These are phyloP conservation scores for Chloromyia formosa DNA, from an alignment of 2,888 invertebrate species.

Conservation along the genomic window DNA sequence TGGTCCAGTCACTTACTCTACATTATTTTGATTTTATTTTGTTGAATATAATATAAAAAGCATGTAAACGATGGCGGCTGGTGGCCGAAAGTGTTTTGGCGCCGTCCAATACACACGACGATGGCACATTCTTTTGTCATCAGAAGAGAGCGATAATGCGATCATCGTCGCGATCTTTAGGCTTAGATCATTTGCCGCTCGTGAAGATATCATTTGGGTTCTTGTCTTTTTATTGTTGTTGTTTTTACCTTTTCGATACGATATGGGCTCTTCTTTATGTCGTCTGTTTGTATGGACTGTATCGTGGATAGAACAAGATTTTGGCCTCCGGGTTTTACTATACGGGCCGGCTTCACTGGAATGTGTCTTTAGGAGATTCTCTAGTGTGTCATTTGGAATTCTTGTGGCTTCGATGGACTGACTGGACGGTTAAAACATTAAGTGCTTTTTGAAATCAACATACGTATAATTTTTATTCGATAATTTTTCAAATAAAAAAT, in stretches of 20 bases:
- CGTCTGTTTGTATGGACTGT: too few species aligned
- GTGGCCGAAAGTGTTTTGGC: slow-evolving; percentile 55
- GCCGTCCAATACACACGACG: slow-evolving; percentile 51
- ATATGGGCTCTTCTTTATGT: background rate
- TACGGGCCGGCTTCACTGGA: background rate
- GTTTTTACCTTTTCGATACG: background rate
- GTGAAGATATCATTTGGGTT: slow-evolving; percentile 14
- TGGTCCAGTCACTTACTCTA: background rate
- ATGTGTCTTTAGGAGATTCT: background rate
- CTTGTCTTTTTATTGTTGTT: background rate
- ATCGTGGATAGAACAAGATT: slow-evolving; percentile 10
- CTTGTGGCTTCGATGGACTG: slow-evolving; percentile 8
- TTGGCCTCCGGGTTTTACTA: slow-evolving; percentile 20
- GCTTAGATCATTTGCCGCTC: slow-evolving; percentile 32
- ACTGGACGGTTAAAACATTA: slow-evolving; percentile 25
- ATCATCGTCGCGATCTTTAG: slow-evolving; percentile 9
- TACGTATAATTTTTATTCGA: slow-evolving; percentile 16
- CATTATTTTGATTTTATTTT: slow-evolving; percentile 44
- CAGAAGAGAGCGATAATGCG: background rate
- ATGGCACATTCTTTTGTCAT: slow-evolving; percentile 47
- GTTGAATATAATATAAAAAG: slow-evolving; percentile 52
- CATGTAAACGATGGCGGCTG: slow-evolving; percentile 53
- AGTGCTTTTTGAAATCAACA: slow-evolving; percentile 35
- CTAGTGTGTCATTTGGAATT: slow-evolving; percentile 26
- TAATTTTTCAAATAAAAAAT: slow-evolving; percentile 19